A percentile compares a stretch with the other conserved stretches of the same genome.
phyloP scores from a whole-genome alignment of 2,797 vertebrate species.

The Notamacropus eugenii region DNA sequence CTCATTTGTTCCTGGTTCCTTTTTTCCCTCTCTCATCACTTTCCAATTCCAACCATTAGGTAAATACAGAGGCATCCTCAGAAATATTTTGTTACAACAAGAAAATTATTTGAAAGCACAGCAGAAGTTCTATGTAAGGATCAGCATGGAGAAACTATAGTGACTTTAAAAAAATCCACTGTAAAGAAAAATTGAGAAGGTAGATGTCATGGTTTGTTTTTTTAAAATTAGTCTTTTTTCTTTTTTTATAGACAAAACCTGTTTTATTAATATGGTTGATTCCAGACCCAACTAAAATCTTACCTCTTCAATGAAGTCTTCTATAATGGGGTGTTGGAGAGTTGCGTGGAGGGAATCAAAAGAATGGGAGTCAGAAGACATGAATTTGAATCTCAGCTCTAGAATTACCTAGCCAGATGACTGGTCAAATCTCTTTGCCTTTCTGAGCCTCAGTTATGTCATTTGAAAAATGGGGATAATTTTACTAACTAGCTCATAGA shows the following conservation, averaged over 20 bases:
- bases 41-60: constrained; percentile 10
- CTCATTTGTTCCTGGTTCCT: constrained; percentile 34
- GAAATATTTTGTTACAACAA: constrained; percentile 69
- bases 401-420: background rate
- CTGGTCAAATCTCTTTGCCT: background rate
- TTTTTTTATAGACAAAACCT: constrained; percentile 50
- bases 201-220: constrained; percentile 48
- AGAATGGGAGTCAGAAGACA: background rate
- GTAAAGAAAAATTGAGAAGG: constrained; percentile 52
- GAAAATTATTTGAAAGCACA: constrained; percentile 57
- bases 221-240: constrained; percentile 53
- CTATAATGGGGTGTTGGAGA: background rate
- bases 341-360: background rate
- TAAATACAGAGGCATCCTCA: constrained; percentile 47
- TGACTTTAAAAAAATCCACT: constrained; percentile 44
- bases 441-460: background rate
- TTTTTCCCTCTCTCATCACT: background rate
- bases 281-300: constrained; percentile 19
- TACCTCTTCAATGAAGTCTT: background rate
- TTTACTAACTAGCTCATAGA: background rate
- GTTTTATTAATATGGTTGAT: constrained; percentile 54
- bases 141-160: constrained; percentile 36
- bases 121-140: constrained; percentile 47
- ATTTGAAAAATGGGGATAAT: background rate
- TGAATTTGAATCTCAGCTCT: background rate